Evolutionary conservation across 2,113 vertebrate species (phyloP), one percentile per base, ranked within the genome.

Genomic region (Poecile atricapillus): DNA sequence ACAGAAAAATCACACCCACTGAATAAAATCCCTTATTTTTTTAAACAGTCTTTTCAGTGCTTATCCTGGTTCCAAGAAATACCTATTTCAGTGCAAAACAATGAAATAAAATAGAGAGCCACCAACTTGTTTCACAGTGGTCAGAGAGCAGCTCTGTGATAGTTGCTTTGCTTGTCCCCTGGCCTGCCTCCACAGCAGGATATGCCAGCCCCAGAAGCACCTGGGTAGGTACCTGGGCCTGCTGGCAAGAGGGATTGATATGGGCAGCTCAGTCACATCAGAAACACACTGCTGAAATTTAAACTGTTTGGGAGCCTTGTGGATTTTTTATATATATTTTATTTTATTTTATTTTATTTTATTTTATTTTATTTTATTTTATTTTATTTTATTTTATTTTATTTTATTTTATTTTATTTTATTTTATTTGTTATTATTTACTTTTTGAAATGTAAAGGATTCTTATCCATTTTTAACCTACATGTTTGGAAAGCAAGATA

Each of bases 171-270:
- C n/a, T 85, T 75, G 58, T 33, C 15, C 7, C 41, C 27, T 0
- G 0, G 13, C 15, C 15, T 1, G 0, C 15, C 7, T 28, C 31
- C 0, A 0, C 24, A 31, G 47, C 0, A 0, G 27, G 20, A 11
- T 41, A 10, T 60, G 10, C 17, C 33, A n/a, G 33, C 30, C 25
- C 10, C 9, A 13, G 10, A 8, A 59, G 13, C 5, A 55, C 35
- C 81, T 55, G 69, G 47, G n/a, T 49, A 60, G 68, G 69, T 13
- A 18, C 55, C 18, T 83, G 81, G 44, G 81, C 30, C 35, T 18
- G 46, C 65, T 64, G 53, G 35, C 41, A 31, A 87, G 44, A 37
- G 17, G 60, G 77, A 77, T 24, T 4, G 5, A 65, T 87, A 64
- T 3, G 10, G 13, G 23, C 28, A 49, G 33, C 37, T 91, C 44